Evolutionary conservation across 1,140 invertebrate genomes (phyloP), one percentile per base, ranked within the genome.

Genomic region (Epicauta chinensis): DNA sequence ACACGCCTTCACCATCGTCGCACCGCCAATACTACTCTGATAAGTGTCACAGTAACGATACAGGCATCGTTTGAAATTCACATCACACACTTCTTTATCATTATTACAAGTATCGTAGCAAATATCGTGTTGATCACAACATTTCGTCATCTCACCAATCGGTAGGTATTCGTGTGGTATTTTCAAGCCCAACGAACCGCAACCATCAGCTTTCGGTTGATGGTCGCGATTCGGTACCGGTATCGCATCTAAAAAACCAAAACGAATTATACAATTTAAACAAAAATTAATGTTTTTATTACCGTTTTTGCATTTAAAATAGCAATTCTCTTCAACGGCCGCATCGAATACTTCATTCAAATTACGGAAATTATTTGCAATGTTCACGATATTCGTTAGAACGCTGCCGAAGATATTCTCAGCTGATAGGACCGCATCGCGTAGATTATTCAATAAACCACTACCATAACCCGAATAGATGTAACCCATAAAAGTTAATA

Each of bases 61-160:
- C 0, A 95, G 71, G 64, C 91, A 95, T 57, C 81, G 76, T 63
- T 91, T 90, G 64, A 94, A 94, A 23, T 86, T 81, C 37, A 89
- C 68, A 71, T 95, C 91, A 73, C 91, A 95, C 1, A 83, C 73
- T 66, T 92, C 89, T 70, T 91, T 93, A 39, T 88, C 83, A 23
- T 72, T 79, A 57, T 88, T 89, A 66, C 91, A 95, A 2, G 87
- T 91, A 53, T 91, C 90, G 62, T 95, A 95, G 68, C 91, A 95
- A 53, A 87, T 80, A 60, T 95, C 91, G 69, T 95, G 91, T 2
- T 67, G 62, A 67, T 93, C 81, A 72, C 91, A 95, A 63, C 91
- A 95, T 55, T 81, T 80, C 6, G 84, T 86, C 83, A 92, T 88
- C 68, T 87, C 81, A 16, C 76, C 73, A 7, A 86, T 71, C 6